phyloP scores from a whole-genome alignment of 1,140 invertebrate species.

The Drosophila kanapiae region DNA sequence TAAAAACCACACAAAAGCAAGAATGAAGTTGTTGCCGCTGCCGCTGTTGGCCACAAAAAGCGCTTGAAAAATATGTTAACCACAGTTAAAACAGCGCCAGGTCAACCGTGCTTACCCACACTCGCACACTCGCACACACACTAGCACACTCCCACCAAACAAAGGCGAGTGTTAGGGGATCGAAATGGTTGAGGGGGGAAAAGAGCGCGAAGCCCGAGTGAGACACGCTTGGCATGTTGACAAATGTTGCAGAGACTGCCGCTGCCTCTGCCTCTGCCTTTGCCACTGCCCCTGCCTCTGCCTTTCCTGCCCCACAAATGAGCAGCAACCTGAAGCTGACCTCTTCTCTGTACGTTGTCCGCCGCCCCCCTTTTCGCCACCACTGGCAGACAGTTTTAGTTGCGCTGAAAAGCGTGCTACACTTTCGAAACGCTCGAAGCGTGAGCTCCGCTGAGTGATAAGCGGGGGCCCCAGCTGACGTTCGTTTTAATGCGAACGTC shows the following conservation, averaged over 20 bases:
- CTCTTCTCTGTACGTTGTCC: neutral
- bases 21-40: constrained; percentile 82
- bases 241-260: constrained; percentile 70
- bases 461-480: constrained; percentile 67
- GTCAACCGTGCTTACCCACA: constrained; percentile 68
- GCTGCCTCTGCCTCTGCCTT: constrained; percentile 19
- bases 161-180: constrained; percentile 22
- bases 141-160: constrained; percentile 29
- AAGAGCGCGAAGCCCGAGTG: constrained; percentile 40
- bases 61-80: constrained; percentile 84
- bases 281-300: constrained; percentile 21
- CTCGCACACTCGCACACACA: constrained; percentile 25
- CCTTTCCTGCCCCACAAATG: constrained; percentile 56
- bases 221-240: constrained; percentile 81
- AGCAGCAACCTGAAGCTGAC: constrained; percentile 62
- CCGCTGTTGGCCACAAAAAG: constrained; percentile 74
- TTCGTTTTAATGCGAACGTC: constrained; percentile 80
- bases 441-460: constrained; percentile 62
- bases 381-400: constrained; percentile 68
- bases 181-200: constrained; percentile 1
- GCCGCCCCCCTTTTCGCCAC: neutral
- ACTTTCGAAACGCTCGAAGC: constrained; percentile 69
- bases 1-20: constrained; percentile 84
- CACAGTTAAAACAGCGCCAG: constrained; percentile 83
- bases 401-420: constrained; percentile 75